Percentiles rank a stretch among this genome's conserved stretches.
phyloP scores from a whole-genome alignment of 2,113 vertebrate genomes.

The Hassar affinis region DNA sequence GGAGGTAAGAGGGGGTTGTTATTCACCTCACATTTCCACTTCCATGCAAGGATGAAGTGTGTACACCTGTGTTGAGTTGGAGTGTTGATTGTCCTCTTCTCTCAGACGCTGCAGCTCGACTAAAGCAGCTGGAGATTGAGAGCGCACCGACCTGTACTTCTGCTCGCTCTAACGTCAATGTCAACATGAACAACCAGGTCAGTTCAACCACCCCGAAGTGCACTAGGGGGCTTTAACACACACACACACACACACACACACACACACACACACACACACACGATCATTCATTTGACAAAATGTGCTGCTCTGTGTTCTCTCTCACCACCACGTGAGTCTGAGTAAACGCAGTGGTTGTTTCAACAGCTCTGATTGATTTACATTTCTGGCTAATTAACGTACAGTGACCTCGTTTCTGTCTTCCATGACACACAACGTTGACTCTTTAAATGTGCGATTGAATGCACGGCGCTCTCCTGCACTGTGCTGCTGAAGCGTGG shows the following conservation, averaged over 20 bases:
- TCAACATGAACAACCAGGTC: conserved; percentile 87
- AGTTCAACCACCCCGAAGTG: not conserved
- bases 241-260: too few species aligned
- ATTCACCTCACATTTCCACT: too few species aligned
- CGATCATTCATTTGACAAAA: too few species aligned
- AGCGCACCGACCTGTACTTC: conserved; percentile 40
- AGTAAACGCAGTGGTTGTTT: too few species aligned
- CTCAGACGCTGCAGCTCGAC: conserved; percentile 76
- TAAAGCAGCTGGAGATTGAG: conserved; percentile 83
- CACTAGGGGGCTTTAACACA: too few species aligned
- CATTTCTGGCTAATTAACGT: not conserved
- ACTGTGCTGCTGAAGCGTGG: not conserved
- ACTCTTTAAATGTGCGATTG: not conserved
- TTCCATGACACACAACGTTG: not conserved
- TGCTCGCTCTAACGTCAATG: conserved; percentile 68
- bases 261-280: too few species aligned
- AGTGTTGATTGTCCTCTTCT: conserved; percentile 30
- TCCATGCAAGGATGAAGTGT: not conserved
- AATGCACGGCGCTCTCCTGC: not conserved
- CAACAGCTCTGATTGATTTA: not conserved
- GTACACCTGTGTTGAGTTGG: not conserved
- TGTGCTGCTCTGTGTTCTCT: too few species aligned
- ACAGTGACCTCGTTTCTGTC: not conserved
- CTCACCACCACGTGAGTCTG: too few species aligned
- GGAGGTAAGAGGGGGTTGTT: too few species aligned